Conservation (phyloP, 1,140 invertebrate species). For the Neodiprion lecontei region DNA sequence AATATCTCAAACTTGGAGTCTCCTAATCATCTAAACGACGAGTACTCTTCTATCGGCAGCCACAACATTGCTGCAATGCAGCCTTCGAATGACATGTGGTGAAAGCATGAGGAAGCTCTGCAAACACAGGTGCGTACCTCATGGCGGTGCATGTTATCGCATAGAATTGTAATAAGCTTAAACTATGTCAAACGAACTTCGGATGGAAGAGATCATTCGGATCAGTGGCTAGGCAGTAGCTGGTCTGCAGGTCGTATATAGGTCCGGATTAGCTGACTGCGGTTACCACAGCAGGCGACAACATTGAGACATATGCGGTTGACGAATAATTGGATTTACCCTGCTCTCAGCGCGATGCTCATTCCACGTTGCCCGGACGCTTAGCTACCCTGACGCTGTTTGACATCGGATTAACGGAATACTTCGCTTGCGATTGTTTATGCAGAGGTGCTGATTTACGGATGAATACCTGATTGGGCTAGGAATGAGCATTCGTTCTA, state of each 20-base stretch:
- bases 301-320: slow-evolving; percentile 7
- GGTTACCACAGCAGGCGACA: neutral
- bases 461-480: neutral
- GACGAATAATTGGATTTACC: neutral
- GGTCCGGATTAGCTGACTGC: neutral
- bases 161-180: neutral
- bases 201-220: slow-evolving; percentile 2
- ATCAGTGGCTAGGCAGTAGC: neutral
- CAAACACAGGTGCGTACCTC: too few species aligned
- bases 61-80: too few species aligned
- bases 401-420: neutral
- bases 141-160: neutral
- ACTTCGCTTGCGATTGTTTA: neutral
- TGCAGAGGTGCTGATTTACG: neutral
- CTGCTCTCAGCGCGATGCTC: neutral
- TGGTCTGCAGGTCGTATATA: neutral
- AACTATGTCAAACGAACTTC: neutral
- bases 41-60: too few species aligned
- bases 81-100: too few species aligned
- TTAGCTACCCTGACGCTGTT: neutral
- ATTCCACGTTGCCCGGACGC: neutral
- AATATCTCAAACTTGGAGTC: too few species aligned
- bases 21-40: too few species aligned
- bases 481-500: neutral
- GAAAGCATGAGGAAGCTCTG: too few species aligned